These are phyloP conservation scores for Poeciliopsis paucimaculata DNA, from an alignment of 2,797 vertebrate genomes.

Conservation along the genomic window DNA sequence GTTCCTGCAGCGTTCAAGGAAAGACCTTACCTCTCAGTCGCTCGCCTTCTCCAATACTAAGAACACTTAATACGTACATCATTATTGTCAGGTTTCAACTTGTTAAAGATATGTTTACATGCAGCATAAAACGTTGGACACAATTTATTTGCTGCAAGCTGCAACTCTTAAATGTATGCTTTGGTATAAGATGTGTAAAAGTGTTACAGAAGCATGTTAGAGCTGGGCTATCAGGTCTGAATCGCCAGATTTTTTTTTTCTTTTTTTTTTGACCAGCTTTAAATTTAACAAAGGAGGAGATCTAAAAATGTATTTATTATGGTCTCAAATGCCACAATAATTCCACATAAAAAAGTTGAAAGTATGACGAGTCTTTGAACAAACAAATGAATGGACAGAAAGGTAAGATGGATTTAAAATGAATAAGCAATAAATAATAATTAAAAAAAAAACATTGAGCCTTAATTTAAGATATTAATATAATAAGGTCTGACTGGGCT, in stretches of 20 bases:
- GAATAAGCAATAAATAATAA: background rate
- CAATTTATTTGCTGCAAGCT: too few relatives aligned
- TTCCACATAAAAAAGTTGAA: background rate
- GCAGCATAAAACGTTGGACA: too few relatives aligned
- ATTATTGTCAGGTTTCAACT: too few relatives aligned
- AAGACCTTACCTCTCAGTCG: too few relatives aligned
- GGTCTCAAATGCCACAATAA: background rate
- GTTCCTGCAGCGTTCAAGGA: too few relatives aligned
- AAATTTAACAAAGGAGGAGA: background rate
- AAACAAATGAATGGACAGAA: background rate
- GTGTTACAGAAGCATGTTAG: too few relatives aligned
- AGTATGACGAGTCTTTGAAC: background rate
- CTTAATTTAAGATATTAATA: background rate
- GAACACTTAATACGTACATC: too few relatives aligned
- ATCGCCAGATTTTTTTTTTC: background rate
- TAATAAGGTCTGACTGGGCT: background rate
- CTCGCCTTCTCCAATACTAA: too few relatives aligned
- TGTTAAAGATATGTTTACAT: too few relatives aligned
- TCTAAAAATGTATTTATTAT: background rate
- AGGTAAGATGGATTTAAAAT: background rate
- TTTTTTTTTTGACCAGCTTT: background rate
- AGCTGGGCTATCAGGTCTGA: background rate
- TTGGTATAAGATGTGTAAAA: background rate
- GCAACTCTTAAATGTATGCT: too few relatives aligned
- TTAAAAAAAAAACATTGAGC: background rate